Percentiles rank a stretch among this genome's conserved stretches.
Evolutionary conservation across 2,113 vertebrate genomes (phyloP).

Genomic region (Ascaphus truei): DNA sequence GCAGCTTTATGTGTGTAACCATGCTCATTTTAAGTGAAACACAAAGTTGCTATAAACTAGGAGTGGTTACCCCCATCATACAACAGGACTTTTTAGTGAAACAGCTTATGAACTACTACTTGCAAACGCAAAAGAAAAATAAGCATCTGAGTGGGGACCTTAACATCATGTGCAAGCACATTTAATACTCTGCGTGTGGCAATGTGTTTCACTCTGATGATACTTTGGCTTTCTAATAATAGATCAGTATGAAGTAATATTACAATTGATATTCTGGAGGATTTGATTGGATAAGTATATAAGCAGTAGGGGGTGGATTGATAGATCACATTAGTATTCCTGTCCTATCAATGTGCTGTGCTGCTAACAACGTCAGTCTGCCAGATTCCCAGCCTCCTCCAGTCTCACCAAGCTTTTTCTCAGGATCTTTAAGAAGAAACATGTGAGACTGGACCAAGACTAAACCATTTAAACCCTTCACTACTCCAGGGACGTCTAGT

Average conservation of each 20-base stretch:
- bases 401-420: slow-evolving; percentile 68
- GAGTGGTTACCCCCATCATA: too few relatives aligned
- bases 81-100: too few relatives aligned
- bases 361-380: slow-evolving; percentile 72
- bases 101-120: too few relatives aligned
- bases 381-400: slow-evolving; percentile 62
- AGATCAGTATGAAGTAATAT: slow-evolving; percentile 52
- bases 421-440: slow-evolving; percentile 48
- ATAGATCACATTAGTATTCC: slow-evolving; percentile 68
- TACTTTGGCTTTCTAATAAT: slow-evolving; percentile 54
- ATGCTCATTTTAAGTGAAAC: too few relatives aligned
- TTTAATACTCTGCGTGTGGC: slow-evolving; percentile 20
- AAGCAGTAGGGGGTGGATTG: slow-evolving; percentile 50
- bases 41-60: too few relatives aligned
- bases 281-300: slow-evolving; percentile 49
- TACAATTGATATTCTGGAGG: slow-evolving; percentile 49
- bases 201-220: slow-evolving; percentile 37
- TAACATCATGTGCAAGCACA: not conserved
- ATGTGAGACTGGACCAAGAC: slow-evolving; percentile 41
- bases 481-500: slow-evolving; percentile 14
- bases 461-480: slow-evolving; percentile 32
- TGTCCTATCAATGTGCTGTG: slow-evolving; percentile 71
- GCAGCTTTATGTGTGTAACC: too few relatives aligned
- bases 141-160: too few relatives aligned
- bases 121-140: too few relatives aligned